Evolutionary conservation across 2,888 invertebrate species (phyloP).

Genomic region (Ceramica pisi): DNA sequence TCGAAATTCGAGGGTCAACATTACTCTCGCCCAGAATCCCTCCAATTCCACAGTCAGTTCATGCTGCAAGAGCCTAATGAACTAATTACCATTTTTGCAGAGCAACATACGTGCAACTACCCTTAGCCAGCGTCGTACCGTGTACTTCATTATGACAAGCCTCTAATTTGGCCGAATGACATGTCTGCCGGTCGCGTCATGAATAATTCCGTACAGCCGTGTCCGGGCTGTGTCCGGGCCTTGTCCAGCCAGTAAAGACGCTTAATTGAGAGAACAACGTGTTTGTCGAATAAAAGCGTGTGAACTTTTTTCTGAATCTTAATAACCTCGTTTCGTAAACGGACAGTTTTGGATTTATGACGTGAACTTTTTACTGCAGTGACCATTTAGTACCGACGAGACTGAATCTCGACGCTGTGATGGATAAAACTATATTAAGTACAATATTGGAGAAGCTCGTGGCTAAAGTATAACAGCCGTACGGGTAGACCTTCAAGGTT

Average conservation of each 20-base stretch:
- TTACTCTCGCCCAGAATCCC: background rate
- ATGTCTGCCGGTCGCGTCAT: slow-evolving; percentile 80
- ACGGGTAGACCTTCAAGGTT: too few relatives aligned
- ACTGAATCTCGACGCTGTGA: slow-evolving; percentile 1
- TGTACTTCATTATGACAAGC: slow-evolving; percentile 71
- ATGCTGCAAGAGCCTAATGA: slow-evolving; percentile 57
- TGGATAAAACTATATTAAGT: slow-evolving; percentile 10
- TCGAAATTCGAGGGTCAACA: background rate
- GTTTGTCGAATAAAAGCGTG: slow-evolving; percentile 82
- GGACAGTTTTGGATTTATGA: slow-evolving; percentile 69
- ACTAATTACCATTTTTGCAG: slow-evolving; percentile 65
- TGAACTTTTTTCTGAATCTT: slow-evolving; percentile 82
- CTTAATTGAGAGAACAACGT: slow-evolving; percentile 88
- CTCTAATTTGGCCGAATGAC: slow-evolving; percentile 77
- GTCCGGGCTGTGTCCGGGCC: slow-evolving; percentile 75
- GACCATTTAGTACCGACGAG: slow-evolving; percentile 22
- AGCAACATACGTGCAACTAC: slow-evolving; percentile 57
- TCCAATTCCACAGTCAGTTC: slow-evolving; percentile 17
- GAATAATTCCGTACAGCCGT: slow-evolving; percentile 82
- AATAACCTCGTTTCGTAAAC: slow-evolving; percentile 72
- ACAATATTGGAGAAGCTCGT: background rate
- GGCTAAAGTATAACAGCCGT: too few relatives aligned
- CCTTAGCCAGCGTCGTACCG: slow-evolving; percentile 49
- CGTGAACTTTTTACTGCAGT: slow-evolving; percentile 51
- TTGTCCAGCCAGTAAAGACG: slow-evolving; percentile 83